Evolutionary conservation across 2,797 vertebrate genomes (phyloP), one percentile per base, ranked within the genome.

Genomic region (Eulemur rubriventer): DNA sequence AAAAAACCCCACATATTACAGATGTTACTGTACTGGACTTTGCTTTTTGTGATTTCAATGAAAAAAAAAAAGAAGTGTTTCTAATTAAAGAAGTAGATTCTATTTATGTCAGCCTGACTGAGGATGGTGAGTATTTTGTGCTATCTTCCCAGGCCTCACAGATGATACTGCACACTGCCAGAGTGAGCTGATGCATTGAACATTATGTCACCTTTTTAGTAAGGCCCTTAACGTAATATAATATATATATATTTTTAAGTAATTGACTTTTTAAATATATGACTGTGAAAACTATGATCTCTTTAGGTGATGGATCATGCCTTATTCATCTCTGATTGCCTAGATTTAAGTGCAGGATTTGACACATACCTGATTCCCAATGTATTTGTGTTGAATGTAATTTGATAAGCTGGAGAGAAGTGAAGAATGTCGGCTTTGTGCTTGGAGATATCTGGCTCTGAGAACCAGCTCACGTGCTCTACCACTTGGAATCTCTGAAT

Each of bases 21-120:
- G 35, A 4, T 55, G 1, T 48, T 65, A 43, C 13, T 78, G 4
- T 50, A 30, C 3, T 85, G 5, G 17, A 72, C 18, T 75, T 86
- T 72, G 1, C 2, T 92, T 87, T 93, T 59, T 75, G 50, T 91
- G 52, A 87, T 80, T 90, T 63, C 38, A 83, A 7, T 85, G 73
- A 48, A 50, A 89, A 41, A 38, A 38, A 41, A 84, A 46, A 43
- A 41, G 24, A 30, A 63, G 7, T 76, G 22, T 65, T 1, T 12
- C 5, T 81, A 22, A 63, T 55, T 48, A 83, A 84, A 78, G 20
- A 92, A 70, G 70, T 12, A 38, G 10, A 78, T 50, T 75, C 38
- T 89, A 22, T 14, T 69, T 35, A 61, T 52, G 8, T 35, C 76
- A 33, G 4, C 1, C 16, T 81, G 3, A 3, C 16, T 75, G 4